Conservation (phyloP, 2,888 invertebrate genomes). For the Drosophila subquinaria region DNA sequence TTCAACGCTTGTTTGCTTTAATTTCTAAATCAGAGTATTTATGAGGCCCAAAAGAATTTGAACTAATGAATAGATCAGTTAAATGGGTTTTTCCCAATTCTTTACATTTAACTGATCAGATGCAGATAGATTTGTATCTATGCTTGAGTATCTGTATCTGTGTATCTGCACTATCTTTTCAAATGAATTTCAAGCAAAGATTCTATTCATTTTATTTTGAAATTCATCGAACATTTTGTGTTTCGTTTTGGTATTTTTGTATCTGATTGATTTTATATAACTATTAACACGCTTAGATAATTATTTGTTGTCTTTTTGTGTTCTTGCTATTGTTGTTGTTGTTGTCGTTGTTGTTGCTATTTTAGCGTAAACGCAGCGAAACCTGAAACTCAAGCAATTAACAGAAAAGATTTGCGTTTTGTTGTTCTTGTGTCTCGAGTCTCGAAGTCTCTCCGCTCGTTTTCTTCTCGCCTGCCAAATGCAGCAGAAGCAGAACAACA, state of each 20-base stretch:
- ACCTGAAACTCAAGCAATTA: conserved; percentile 60
- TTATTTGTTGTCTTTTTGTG: conserved; percentile 8
- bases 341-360: conserved; percentile 17
- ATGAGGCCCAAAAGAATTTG: background rate
- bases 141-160: background rate
- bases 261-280: conserved; percentile 33
- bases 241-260: background rate
- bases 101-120: background rate
- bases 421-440: conserved; percentile 37
- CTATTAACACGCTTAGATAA: conserved; percentile 5
- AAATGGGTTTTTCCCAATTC: background rate
- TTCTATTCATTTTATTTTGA: background rate
- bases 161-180: background rate
- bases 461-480: conserved; percentile 49
- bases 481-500: conserved; percentile 26
- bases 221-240: background rate
- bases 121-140: conserved; percentile 5
- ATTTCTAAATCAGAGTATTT: background rate
- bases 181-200: background rate
- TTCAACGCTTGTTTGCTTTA: background rate
- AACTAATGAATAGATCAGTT: background rate
- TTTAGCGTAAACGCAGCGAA: conserved; percentile 46
- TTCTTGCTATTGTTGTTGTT: background rate
- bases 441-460: conserved; percentile 34
- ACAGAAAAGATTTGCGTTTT: conserved; percentile 62